Conservation (phyloP, 2,797 vertebrate genomes). For the Paramormyrops hopkinsi region DNA sequence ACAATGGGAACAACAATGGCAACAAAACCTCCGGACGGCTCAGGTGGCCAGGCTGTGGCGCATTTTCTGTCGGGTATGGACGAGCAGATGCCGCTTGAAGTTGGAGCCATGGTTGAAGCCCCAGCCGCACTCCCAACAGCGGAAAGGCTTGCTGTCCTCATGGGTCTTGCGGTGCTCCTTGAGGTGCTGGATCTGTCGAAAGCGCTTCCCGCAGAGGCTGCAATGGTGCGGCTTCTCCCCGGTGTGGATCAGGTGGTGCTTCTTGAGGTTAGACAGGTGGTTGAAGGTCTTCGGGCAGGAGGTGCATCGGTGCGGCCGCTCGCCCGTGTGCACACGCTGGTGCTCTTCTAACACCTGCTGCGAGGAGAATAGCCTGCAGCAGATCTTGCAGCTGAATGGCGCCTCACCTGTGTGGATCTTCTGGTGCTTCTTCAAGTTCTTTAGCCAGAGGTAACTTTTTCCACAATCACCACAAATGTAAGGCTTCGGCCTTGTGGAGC, state of each 20-base stretch:
- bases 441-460: constrained; percentile 26
- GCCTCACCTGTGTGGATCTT: constrained; percentile 25
- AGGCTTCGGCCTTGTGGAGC: constrained; percentile 13
- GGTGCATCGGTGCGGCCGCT: constrained; percentile 18
- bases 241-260: constrained; percentile 27
- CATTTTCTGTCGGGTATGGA: constrained; percentile 26
- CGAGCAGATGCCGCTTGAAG: constrained; percentile 26
- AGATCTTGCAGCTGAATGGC: constrained; percentile 20
- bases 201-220: constrained; percentile 19
- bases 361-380: constrained; percentile 25
- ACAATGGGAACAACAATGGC: background rate
- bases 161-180: constrained; percentile 27
- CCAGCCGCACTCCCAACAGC: constrained; percentile 23
- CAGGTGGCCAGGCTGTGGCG: constrained; percentile 10
- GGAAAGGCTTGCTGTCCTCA: constrained; percentile 25
- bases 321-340: constrained; percentile 21
- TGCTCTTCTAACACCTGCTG: constrained; percentile 21
- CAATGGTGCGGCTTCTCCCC: constrained; percentile 28
- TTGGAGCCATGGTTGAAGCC: constrained; percentile 23
- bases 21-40: background rate
- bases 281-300: constrained; percentile 24
- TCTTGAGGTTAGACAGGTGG: constrained; percentile 25
- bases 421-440: constrained; percentile 27
- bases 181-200: constrained; percentile 19
- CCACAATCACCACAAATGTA: constrained; percentile 28